phyloP scores from a whole-genome alignment of 2,888 invertebrate genomes.

The Chouioia cunea region DNA sequence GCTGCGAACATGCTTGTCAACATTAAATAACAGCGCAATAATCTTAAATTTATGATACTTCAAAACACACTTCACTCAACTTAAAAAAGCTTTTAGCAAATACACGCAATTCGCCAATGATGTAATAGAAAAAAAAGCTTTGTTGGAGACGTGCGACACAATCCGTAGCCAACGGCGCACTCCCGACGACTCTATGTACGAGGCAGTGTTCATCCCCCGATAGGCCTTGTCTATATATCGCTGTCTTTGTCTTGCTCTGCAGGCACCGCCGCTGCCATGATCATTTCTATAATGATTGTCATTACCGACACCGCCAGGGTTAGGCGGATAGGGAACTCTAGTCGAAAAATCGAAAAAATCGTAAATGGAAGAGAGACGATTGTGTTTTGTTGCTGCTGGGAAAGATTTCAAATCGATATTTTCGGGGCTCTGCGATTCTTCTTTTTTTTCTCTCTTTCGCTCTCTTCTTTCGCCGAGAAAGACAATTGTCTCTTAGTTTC shows the following conservation, averaged over 20 bases:
- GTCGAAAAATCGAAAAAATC: slow-evolving; percentile 37
- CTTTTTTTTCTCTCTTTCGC: neutral
- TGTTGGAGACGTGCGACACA: slow-evolving; percentile 49
- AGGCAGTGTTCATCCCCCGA: slow-evolving; percentile 65
- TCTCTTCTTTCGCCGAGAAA: slow-evolving; percentile 7
- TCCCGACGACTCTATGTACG: slow-evolving; percentile 58
- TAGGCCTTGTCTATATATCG: slow-evolving; percentile 4
- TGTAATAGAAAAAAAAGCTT: too few relatives aligned
- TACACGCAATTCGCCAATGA: too few relatives aligned
- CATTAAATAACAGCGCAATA: too few relatives aligned
- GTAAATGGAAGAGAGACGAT: slow-evolving; percentile 11
- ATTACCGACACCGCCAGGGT: slow-evolving; percentile 63
- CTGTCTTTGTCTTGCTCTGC: slow-evolving; percentile 21
- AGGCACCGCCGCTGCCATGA: slow-evolving; percentile 61
- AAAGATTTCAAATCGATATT: slow-evolving; percentile 33
- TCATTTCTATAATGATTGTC: slow-evolving; percentile 67
- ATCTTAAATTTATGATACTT: too few relatives aligned
- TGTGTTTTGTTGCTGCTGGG: slow-evolving; percentile 30
- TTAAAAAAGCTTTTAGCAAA: too few relatives aligned
- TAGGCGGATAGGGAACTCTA: slow-evolving; percentile 36
- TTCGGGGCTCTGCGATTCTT: neutral
- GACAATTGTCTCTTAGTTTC: slow-evolving; percentile 20
- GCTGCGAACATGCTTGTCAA: too few relatives aligned
- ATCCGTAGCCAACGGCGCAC: slow-evolving; percentile 66
- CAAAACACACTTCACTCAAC: too few relatives aligned